phyloP scores from a whole-genome alignment of 2,797 vertebrate genomes.

The Myripristis murdjan region DNA sequence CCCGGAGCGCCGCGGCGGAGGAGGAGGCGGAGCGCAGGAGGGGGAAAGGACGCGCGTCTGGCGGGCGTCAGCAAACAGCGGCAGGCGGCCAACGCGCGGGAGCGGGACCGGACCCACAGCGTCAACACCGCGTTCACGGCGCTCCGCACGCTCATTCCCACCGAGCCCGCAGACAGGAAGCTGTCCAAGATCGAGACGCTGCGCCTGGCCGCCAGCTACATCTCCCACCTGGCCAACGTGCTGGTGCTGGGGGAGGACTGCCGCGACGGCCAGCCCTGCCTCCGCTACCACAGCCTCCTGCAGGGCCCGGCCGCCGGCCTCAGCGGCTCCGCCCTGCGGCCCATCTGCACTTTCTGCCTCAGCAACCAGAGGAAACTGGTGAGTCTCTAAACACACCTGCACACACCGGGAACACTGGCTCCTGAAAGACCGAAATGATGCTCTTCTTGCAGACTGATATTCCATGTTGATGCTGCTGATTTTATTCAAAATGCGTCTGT shows the following conservation, averaged over 20 bases:
- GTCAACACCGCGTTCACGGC: constrained; percentile 92
- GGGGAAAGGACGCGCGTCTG: constrained; percentile 60
- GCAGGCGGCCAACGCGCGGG: constrained; percentile 92
- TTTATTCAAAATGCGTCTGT: no score
- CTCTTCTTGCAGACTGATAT: no score
- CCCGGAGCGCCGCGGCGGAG: constrained; percentile 43
- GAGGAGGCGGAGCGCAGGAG: constrained; percentile 53
- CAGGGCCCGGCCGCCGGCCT: constrained; percentile 64
- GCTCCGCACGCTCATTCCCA: constrained; percentile 92
- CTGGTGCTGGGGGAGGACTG: constrained; percentile 87
- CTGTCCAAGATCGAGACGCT: constrained; percentile 95
- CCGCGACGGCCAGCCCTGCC: constrained; percentile 84
- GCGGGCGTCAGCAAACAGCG: constrained; percentile 85
- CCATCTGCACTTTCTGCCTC: constrained; percentile 95
- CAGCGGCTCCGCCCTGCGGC: constrained; percentile 77
- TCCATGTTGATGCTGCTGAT: no score
- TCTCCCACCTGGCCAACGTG: constrained; percentile 92
- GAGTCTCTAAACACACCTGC: constrained; percentile 59
- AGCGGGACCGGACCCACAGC: constrained; percentile 92
- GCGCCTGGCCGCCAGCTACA: constrained; percentile 93
- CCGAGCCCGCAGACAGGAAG: constrained; percentile 90
- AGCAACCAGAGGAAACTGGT: constrained; percentile 91
- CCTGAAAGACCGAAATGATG: no score
- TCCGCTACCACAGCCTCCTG: constrained; percentile 81
- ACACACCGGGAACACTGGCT: no score